Base-by-base conservation (phyloP, 1,140 invertebrate species). In the Ganaspis sp. region DNA sequence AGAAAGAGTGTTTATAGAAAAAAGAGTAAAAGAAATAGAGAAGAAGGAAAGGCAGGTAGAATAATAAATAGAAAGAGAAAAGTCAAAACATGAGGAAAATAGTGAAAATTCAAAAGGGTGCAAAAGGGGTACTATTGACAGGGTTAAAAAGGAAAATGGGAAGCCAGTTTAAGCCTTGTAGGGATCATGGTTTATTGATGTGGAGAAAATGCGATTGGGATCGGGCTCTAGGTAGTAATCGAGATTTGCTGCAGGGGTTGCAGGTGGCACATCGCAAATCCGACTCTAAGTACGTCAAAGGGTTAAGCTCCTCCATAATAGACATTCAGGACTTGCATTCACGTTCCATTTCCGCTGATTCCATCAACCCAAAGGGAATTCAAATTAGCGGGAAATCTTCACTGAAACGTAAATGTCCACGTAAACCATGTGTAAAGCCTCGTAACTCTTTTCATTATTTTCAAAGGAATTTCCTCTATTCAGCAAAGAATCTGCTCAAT, bases 321-420 rank as follows among this genome's bases (percentile, higher is more conserved):
- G 58, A 64, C 58, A 64, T 64, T 64, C 58, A 64, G 58, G 58
- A 29, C 58, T 64, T 64, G 58, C 58, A 64, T 64, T 64, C 58
- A 64, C 58, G 58, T 64, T 34, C 58, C 58, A 64, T 64, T 64
- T 64, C 58, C 58, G 58, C 15, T 64, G 58, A 64, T 64, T 26
- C 21, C 23, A 64, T 34, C 23, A 64, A 64, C 8, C 58, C 58
- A 29, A 34, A 64, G 58, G 58, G 58, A 64, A 64, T n/a, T 26
- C 23, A 15, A 21, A 64, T 64, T 64, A 64, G 23, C 58, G 26
- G 58, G 23, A 58, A 26, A 58, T 58, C 54, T 58, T 58, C 54
- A 64, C 58, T 64, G 11, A n/a, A 64, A 64, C 58, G 58, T 64
- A 29, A 64, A 64, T 64, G 26, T 29, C 58, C 23, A 64, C 23